Evolutionary conservation across 2,113 vertebrate species (phyloP).

Genomic region (Xiphias gladius): DNA sequence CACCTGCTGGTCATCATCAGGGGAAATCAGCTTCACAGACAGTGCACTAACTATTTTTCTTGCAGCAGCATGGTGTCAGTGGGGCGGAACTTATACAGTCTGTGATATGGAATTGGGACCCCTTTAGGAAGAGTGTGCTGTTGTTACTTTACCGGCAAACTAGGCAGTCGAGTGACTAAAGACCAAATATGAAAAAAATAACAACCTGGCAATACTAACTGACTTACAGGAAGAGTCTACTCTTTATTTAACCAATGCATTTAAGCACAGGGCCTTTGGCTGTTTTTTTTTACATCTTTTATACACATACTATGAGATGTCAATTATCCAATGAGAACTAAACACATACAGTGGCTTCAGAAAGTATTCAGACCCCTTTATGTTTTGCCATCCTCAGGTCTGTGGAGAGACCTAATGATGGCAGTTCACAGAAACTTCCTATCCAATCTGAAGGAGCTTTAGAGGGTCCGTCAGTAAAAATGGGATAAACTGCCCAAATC

Average conservation of each 20-base stretch:
- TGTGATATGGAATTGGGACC: background rate
- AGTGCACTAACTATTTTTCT: background rate
- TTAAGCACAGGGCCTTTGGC: no score
- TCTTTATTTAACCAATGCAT: no score
- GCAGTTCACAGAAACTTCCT: no score
- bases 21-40: conserved; percentile 55
- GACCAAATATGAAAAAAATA: background rate
- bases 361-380: background rate
- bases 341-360: no score
- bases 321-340: background rate
- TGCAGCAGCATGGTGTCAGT: conserved; percentile 13
- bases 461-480: no score
- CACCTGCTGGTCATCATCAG: conserved; percentile 69
- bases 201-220: background rate
- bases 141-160: background rate
- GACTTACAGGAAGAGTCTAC: no score
- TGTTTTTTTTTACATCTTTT: background rate
- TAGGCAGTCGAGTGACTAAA: background rate
- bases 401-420: no score
- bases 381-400: no score
- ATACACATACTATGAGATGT: background rate
- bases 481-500: no score
- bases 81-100: background rate
- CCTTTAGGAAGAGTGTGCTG: background rate
- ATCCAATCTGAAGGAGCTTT: no score